Conservation (phyloP, 2,797 vertebrate species). For the Periparus ater region DNA sequence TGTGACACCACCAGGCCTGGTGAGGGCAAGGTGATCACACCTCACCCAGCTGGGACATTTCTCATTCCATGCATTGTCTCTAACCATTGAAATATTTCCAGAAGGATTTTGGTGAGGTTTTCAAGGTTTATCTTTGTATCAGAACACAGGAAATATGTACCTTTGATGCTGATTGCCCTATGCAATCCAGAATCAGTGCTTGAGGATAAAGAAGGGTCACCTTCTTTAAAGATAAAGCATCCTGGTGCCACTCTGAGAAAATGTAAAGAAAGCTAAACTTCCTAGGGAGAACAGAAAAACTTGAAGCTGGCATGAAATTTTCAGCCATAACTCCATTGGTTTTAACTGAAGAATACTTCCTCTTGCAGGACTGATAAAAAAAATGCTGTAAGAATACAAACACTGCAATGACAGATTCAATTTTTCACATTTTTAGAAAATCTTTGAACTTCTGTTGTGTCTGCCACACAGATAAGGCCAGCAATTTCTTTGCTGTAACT, state of each 20-base stretch:
- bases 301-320: not conserved
- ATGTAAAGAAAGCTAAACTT: not conserved
- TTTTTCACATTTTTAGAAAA: not conserved
- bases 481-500: not conserved
- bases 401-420: not conserved
- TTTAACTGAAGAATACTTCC: not conserved
- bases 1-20: not conserved
- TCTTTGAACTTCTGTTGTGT: not conserved
- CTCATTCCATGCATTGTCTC: not conserved
- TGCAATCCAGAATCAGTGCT: not conserved
- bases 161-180: not conserved
- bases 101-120: not conserved
- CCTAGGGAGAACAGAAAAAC: not conserved
- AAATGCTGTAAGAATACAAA: not conserved
- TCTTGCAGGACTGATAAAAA: not conserved
- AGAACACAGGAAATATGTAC: not conserved
- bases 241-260: not conserved
- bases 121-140: not conserved
- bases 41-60: not conserved
- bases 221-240: too few species aligned
- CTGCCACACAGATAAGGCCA: not conserved
- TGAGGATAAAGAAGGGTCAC: fast-evolving
- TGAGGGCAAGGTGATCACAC: not conserved
- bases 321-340: not conserved
- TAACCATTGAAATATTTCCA: not conserved